Evolutionary conservation across 2,113 vertebrate genomes (phyloP), one percentile per base, ranked within the genome.

Genomic region (Stictonetta naevosa): DNA sequence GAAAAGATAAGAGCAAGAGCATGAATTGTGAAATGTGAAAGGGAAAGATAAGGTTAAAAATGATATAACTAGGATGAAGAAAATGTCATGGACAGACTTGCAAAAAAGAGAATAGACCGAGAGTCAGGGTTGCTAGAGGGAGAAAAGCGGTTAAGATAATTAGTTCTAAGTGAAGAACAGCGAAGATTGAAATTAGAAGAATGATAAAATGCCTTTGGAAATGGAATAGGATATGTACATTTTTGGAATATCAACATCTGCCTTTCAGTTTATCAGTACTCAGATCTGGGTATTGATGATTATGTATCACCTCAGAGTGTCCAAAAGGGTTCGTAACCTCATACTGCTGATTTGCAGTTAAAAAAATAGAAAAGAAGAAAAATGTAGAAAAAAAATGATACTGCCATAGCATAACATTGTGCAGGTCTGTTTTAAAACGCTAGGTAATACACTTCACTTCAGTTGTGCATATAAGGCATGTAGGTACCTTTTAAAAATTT

Each of bases 11-110:
- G 68, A 91, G n/a, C 7, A 85, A 86, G 68, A 91, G n/a, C 7
- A 6, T 75, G n/a, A 50, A 86, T 67, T 86, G 52, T 86, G n/a
- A 86, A 90, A 71, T 60, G 71, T 44, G 36, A 62, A 90, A 74
- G 21, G 46, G 55, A 91, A 93, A 89, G 78, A 72, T 83, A 93
- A 94, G 22, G n/a, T 90, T 80, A 85, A 93, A 95, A 90, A 74
- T 71, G 1, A 77, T 85, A 66, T 91, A 53, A 79, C 86, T 81
- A 56, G 13, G 20, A 66, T 90, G 50, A 88, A 34, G 40, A 93
- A 88, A 83, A 86, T 67, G 33, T 81, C 56, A 67, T 3, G 6
- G 48, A 11, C 66, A 85, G 68, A 53, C 7, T 26, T 90, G 64
- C 5, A 55, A 82, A 69, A 89, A 60, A 77, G 34, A 79, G 7